Evolutionary conservation across 1,140 invertebrate genomes (phyloP), one percentile per base, ranked within the genome.

Genomic region (Sitobion miscanthi): DNA sequence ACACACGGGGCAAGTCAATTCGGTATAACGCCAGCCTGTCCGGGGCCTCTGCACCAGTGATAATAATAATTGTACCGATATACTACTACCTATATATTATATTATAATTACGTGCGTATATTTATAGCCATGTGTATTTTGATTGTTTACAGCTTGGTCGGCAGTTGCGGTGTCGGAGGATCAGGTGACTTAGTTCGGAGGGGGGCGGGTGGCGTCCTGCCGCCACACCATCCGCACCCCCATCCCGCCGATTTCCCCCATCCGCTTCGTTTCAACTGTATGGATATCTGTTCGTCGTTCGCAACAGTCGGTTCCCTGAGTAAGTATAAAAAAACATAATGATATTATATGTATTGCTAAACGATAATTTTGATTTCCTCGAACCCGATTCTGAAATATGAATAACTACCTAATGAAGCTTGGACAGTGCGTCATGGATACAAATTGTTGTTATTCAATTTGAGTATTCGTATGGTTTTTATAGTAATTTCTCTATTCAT

Each of bases 211-310:
- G 91, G 91, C 91, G 91, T 93, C 82, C 49, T 93, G 82, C 91
- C 91, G 91, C 91, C 91, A 45, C 91, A 93, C 82, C 91, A 93
- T 85, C 91, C 91, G 91, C 91, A 93, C 91, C 91, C 91, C 91
- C 91, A 86, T 52, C 91, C 91, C 5, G 91, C 91, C 35, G 91
- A 93, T 85, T 93, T 93, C 30, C 82, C 91, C 25, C 91, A 93
- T 86, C 91, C 91, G 25, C 91, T 93, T 20, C 91, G 91, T 49
- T 93, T 93, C 77, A 93, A 93, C 82, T 93, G 91, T n/a, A 93
- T 93, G 91, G 91, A 93, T 93, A 93, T 93, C 82, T 93, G 91
- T 57, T 93, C 91, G 47, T 93, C 91, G 23, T 93, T 93, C 49
- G 82, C 91, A 17, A 93, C 91, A 86, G 91, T 93, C 49, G 91